A percentile compares a stretch with the other conserved stretches of the same genome.
Conservation (phyloP, 2,797 vertebrate species). For the Neosilurus hyrtlii region DNA sequence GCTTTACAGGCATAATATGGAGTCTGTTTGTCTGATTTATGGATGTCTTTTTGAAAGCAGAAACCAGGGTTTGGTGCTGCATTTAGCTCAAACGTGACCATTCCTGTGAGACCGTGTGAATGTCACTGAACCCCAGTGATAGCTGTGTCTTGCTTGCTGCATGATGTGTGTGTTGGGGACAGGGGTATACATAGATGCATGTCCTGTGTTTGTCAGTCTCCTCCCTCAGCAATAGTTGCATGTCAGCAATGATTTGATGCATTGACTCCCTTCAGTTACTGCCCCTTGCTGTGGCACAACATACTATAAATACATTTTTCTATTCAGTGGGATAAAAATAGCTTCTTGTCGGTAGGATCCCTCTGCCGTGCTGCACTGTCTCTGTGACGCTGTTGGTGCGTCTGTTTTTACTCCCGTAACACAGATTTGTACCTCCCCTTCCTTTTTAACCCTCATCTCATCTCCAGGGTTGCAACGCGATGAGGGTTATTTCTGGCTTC, state of each 20-base stretch:
- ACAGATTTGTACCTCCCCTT: conserved; percentile 22
- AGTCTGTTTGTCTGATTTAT: conserved; percentile 15
- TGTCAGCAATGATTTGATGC: conserved; percentile 57
- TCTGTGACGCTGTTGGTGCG: conserved; percentile 40
- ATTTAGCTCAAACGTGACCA: conserved; percentile 40
- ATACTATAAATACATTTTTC: conserved; percentile 62
- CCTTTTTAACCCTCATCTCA: conserved; percentile 10
- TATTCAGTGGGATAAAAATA: conserved; percentile 61
- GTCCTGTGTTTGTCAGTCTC: conserved; percentile 37
- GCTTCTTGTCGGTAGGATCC: conserved; percentile 43
- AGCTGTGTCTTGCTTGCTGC: conserved; percentile 26
- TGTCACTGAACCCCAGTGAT: conserved; percentile 46
- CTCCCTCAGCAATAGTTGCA: conserved; percentile 37
- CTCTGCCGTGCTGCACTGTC: conserved; percentile 38
- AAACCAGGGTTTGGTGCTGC: conserved; percentile 24
- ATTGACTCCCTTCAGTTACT: conserved; percentile 50
- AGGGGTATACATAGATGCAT: conserved; percentile 16
- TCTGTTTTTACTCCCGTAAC: conserved; percentile 27
- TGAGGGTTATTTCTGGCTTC: conserved; percentile 25
- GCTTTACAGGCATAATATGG: conserved; percentile 8
- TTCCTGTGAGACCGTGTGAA: conserved; percentile 46
- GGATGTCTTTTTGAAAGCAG: conserved; percentile 33
- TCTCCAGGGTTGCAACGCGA: conserved; percentile 25
- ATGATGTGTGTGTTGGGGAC: background rate
- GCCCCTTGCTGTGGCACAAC: conserved; percentile 50